Evolutionary conservation across 2,113 vertebrate species (phyloP), one percentile per base, ranked within the genome.

Genomic region (Ctenomys sociabilis): DNA sequence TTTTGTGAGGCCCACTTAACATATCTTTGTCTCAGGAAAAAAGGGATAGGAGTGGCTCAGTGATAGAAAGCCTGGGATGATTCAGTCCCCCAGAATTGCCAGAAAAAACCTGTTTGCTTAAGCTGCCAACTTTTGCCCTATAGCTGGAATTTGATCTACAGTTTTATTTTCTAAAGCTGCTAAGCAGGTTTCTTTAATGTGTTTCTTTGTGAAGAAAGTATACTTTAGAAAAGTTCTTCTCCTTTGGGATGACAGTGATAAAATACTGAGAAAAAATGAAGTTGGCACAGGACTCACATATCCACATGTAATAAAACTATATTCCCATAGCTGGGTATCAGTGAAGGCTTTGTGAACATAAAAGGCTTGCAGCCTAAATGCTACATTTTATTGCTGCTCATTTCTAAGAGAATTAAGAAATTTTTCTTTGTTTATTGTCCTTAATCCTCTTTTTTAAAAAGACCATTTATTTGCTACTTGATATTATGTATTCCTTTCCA

Each of bases 401-500:
- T 64, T 52, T 5, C 4, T 57, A 75, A 52, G 26, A 66, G 13
- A 1, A 26, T 26, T 7, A 1, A 70, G n/a, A 4, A 26, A 7
- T 11, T 68, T 91, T 94, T 3, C 78, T 84, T 97, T 72, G 91
- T 88, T 95, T 92, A 85, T 98, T 96, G 4, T 72, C 99, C 99
- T 99, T 99, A 98, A 99, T 96, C 13, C 85, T 75, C 13, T 85
- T 75, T 73, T 52, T 95, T 4, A 86, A 98, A 99, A 97, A 99
- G 99, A 99, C 99, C 63, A 99, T 99, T 97, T 99, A 99, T 98
- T 98, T 99, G 97, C 97, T 99, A 93, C 97, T 99, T 91, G 99
- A 99, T 97, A 98, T 99, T 77, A 99, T 99, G 98, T 99, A 99
- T 98, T 99, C 98, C 19, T 98, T 98, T 95, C 99, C 99, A 5